Evolutionary conservation across 2,888 invertebrate species (phyloP).

Genomic region (Cephus spinipes): DNA sequence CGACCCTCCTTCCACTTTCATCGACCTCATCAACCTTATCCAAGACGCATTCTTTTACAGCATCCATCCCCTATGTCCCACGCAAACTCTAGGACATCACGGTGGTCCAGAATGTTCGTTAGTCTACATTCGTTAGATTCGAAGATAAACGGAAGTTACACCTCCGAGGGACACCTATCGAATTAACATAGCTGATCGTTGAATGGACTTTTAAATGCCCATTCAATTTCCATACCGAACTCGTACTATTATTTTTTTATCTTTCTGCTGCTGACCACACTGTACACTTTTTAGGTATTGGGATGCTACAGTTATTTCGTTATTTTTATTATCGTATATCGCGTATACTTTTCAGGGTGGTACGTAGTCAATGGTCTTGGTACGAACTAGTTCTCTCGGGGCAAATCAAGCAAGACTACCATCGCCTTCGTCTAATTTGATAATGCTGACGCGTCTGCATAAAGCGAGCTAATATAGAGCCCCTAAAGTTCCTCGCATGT

Average conservation of each 20-base stretch:
- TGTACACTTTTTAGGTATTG: not conserved
- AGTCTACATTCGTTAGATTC: slow-evolving; percentile 58
- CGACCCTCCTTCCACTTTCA: not conserved
- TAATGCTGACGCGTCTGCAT: slow-evolving; percentile 40
- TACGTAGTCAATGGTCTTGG: not conserved
- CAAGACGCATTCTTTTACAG: not conserved
- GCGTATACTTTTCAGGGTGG: not conserved
- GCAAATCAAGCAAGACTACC: not conserved
- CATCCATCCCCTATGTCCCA: not conserved
- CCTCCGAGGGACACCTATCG: slow-evolving; percentile 57
- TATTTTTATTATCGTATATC: not conserved
- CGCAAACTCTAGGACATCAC: not conserved
- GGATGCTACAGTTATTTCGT: not conserved
- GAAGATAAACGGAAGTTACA: slow-evolving; percentile 64
- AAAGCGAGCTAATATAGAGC: slow-evolving; percentile 58
- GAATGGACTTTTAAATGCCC: slow-evolving; percentile 55
- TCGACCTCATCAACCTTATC: not conserved
- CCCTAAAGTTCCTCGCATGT: slow-evolving; percentile 26
- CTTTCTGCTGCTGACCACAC: not conserved
- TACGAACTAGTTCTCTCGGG: not conserved
- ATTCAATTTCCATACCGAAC: slow-evolving; percentile 62
- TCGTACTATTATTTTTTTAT: slow-evolving; percentile 41
- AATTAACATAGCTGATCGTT: slow-evolving; percentile 60
- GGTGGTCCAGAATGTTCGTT: slow-evolving; percentile 57
- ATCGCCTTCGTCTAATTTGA: slow-evolving; percentile 44